Conservation (phyloP, 2,113 vertebrate species). For the Silurus glanis region DNA sequence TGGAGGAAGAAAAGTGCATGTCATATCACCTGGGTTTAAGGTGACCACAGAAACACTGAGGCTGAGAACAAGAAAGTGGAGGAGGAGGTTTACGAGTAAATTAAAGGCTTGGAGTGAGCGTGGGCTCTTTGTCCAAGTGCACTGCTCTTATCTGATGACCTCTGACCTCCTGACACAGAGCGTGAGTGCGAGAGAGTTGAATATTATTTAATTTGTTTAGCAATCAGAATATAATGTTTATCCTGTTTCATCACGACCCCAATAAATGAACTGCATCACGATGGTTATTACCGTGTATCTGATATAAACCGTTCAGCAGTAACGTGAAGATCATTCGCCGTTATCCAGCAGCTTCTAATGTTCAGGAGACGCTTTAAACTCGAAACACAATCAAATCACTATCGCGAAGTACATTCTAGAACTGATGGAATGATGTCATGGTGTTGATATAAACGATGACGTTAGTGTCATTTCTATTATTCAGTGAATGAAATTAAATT, state of each 20-base stretch:
- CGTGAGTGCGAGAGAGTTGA: background rate
- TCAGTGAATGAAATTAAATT: too few species aligned
- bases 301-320: background rate
- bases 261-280: background rate
- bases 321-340: background rate
- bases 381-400: background rate
- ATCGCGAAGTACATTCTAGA: background rate
- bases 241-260: background rate
- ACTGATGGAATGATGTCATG: background rate
- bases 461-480: background rate
- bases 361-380: background rate
- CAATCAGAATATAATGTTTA: background rate
- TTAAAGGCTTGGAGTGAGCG: conserved; percentile 20
- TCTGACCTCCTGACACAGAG: conserved; percentile 10
- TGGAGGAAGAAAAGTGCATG: conserved; percentile 11
- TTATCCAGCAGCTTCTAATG: background rate
- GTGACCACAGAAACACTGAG: background rate
- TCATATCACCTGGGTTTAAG: conserved; percentile 1
- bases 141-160: conserved; percentile 29
- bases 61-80: background rate
- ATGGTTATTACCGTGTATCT: background rate
- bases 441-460: background rate
- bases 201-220: background rate
- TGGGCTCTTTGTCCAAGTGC: background rate
- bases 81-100: conserved; percentile 32